Evolutionary conservation across 2,888 invertebrate species (phyloP), one percentile per base, ranked within the genome.

Genomic region (Troides helena): DNA sequence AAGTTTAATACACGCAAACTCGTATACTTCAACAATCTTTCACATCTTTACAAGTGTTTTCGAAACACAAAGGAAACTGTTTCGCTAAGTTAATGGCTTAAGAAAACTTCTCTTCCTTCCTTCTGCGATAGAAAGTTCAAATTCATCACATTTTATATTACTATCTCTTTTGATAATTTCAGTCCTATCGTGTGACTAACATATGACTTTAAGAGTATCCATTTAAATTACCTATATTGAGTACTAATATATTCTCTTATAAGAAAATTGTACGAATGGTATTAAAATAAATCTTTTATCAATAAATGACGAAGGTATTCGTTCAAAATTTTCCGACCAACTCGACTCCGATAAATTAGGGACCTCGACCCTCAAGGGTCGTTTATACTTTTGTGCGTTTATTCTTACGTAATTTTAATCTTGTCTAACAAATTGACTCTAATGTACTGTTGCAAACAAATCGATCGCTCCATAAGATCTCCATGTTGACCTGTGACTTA

Each of bases 301-400:
- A 10, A 57, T 57, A 57, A 21, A 59, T 23, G 17, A 57, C n/a
- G 4, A 59, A 17, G 59, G 30, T 59, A 59, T 23, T 59, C 17
- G 25, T 25, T 58, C 23, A 59, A 59, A 23, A 14, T 36, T 64
- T 64, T 57, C 39, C 57, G 5, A 57, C 23, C 1, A 57, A 64
- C 39, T 6, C 3, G 12, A 36, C 56, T 25, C 64, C 7, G 36
- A 64, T 23, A 64, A 56, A 64, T 64, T 56, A n/a, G 64, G 56
- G 56, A 57, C 57, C 57, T 64, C 39, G 64, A 57, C 14, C 56
- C 64, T 21, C 18, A 57, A 64, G 21, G 18, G 25, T 63, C 25
- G 17, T 30, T 53, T 59, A 23, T 17, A 46, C 50, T 18, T 39
- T 65, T 59, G 25, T n/a, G 21, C 25, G 21, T 57, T 57, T 21